A percentile compares a stretch with the other conserved stretches of the same genome.
Evolutionary conservation across 2,113 vertebrate genomes (phyloP).

Genomic region (Tragelaphus imberbis): DNA sequence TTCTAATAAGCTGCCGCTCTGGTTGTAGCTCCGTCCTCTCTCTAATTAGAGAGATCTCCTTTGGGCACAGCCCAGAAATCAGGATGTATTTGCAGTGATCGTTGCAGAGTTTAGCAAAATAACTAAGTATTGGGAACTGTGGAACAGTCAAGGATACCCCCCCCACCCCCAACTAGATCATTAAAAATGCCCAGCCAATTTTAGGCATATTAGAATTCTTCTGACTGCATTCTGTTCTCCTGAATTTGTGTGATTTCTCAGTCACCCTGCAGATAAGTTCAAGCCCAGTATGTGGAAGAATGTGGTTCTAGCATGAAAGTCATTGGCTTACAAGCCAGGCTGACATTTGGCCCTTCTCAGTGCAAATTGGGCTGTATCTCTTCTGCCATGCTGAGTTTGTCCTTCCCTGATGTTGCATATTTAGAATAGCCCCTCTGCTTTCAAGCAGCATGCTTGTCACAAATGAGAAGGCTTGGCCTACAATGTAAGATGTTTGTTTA

Average conservation of each 20-base stretch:
- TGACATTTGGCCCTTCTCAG: neutral
- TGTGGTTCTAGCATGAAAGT: neutral
- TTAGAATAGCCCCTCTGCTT: neutral
- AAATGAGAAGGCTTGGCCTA: neutral
- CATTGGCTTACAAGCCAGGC: neutral
- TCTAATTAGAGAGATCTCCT: conserved; percentile 38
- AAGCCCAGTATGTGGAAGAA: neutral
- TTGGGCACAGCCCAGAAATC: conserved; percentile 4
- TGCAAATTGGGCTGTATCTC: neutral
- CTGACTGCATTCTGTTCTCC: neutral
- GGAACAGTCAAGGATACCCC: neutral
- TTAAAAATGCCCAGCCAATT: neutral
- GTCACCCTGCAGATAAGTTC: neutral
- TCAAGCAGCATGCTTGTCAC: neutral
- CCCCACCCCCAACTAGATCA: neutral
- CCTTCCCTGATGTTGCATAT: neutral
- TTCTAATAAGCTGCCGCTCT: conserved; percentile 24
- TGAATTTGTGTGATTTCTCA: neutral
- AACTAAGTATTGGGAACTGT: neutral
- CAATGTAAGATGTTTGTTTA: neutral
- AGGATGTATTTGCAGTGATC: neutral
- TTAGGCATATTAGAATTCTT: conserved; percentile 7
- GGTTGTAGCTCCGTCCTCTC: neutral
- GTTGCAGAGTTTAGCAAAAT: conserved; percentile 16
- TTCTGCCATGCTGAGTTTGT: neutral